phyloP scores from a whole-genome alignment of 1,140 invertebrate genomes.

The Cydia amplana region DNA sequence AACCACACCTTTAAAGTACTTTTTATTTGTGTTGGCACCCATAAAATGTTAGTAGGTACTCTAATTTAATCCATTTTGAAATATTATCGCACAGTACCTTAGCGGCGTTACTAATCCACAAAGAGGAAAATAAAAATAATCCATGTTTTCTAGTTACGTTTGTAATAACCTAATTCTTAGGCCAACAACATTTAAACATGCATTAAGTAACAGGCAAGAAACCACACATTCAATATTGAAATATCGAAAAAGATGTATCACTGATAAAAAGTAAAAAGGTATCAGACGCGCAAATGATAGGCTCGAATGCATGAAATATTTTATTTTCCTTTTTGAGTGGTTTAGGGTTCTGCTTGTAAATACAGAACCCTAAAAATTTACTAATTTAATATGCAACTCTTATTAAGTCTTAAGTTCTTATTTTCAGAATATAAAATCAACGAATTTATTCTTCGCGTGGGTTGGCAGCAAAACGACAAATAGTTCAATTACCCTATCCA shows the following conservation, averaged over 20 bases:
- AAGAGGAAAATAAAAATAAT: no score
- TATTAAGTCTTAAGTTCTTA: no score
- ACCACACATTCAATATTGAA: neutral
- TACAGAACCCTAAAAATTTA: no score
- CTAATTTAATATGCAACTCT: no score
- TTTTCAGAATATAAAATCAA: no score
- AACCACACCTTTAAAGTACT: conserved; percentile 6
- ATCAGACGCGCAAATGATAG: neutral
- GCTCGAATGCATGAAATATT: neutral
- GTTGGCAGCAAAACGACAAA: no score
- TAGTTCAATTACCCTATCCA: no score
- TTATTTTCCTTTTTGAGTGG: neutral
- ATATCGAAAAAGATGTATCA: neutral
- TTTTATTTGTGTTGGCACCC: conserved; percentile 12
- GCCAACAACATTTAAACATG: neutral
- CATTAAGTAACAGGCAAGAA: neutral
- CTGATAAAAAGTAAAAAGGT: neutral
- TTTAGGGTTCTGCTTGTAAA: neutral
- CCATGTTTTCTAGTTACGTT: no score
- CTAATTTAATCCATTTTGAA: neutral
- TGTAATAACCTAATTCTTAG: no score
- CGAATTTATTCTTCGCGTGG: no score
- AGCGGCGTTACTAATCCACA: no score
- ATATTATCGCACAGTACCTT: neutral
- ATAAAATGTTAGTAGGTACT: neutral